phyloP scores from a whole-genome alignment of 2,888 invertebrate species.

The Dryococelus australis region DNA sequence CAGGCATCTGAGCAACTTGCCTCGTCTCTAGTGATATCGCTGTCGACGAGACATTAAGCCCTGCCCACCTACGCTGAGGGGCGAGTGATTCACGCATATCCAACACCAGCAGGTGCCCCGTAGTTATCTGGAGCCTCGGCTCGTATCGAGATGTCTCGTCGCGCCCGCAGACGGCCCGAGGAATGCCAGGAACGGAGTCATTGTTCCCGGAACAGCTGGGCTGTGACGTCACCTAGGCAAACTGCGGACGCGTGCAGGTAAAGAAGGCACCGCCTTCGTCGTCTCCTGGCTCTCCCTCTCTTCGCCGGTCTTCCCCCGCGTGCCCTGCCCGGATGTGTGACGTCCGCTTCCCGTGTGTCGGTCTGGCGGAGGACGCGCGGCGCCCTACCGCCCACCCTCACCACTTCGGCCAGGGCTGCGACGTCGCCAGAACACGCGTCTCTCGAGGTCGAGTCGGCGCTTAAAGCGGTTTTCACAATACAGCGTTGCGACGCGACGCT shows the following conservation, averaged over 20 bases:
- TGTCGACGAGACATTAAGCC: no score
- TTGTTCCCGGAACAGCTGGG: constrained; percentile 4
- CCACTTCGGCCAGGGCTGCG: no score
- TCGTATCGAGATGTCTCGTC: background rate
- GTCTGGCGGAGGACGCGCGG: background rate
- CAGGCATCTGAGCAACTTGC: no score
- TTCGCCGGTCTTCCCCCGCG: background rate
- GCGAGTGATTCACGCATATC: background rate
- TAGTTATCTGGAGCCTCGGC: background rate
- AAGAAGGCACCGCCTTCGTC: background rate
- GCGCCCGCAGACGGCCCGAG: background rate
- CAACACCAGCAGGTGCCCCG: background rate
- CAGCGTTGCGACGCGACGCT: no score
- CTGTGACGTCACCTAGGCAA: background rate
- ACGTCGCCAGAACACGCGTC: no score
- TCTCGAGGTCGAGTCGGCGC: no score
- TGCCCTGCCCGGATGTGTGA: background rate
- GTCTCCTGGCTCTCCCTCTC: background rate
- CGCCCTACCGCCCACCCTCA: no score
- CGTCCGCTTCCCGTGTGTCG: constrained; percentile 1
- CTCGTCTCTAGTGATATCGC: no score
- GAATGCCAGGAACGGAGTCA: constrained; percentile 9
- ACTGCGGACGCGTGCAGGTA: background rate
- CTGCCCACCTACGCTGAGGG: background rate
- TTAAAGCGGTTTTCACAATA: no score